phyloP scores from a whole-genome alignment of 2,797 vertebrate genomes.

The Acipenser oxyrinchus region DNA sequence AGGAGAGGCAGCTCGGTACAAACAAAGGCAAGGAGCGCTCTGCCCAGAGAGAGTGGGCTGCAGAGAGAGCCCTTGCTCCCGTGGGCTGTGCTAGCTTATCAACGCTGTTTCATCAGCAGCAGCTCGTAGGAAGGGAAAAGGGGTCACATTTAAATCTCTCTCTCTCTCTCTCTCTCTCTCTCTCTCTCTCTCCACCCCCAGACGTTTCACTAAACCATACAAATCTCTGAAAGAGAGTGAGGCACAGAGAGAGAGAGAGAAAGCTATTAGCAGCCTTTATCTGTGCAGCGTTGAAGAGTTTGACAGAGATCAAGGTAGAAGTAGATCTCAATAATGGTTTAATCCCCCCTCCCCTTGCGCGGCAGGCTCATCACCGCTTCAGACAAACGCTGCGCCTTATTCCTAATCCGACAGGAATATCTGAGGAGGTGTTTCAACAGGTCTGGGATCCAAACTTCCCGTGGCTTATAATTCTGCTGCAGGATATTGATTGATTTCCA shows the following conservation, averaged over 20 bases:
- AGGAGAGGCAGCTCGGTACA: background rate
- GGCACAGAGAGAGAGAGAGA: conserved; percentile 56
- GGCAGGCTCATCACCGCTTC: no score
- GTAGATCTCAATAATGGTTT: conserved; percentile 64
- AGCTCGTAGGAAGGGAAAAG: conserved; percentile 57
- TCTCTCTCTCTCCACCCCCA: conserved; percentile 52
- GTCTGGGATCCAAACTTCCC: no score
- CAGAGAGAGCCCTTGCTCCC: conserved; percentile 67
- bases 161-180: conserved; percentile 36
- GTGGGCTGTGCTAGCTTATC: conserved; percentile 72
- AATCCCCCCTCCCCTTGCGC: conserved; percentile 47
- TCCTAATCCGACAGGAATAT: no score
- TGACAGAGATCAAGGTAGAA: conserved; percentile 56
- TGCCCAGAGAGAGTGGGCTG: conserved; percentile 70
- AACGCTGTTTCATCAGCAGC: conserved; percentile 69
- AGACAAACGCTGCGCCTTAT: no score
- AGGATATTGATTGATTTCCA: no score
- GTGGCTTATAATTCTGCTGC: no score
- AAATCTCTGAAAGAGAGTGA: conserved; percentile 64
- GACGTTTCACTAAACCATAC: conserved; percentile 70
- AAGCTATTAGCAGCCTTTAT: conserved; percentile 58
- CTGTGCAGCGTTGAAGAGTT: conserved; percentile 56
- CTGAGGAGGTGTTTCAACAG: no score
- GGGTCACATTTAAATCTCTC: conserved; percentile 72
- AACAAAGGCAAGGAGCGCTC: conserved; percentile 24